Percentiles rank a stretch among this genome's conserved stretches.
phyloP scores from a whole-genome alignment of 53 echinoderm and acorn worm species.

The Echinarachnius parma region DNA sequence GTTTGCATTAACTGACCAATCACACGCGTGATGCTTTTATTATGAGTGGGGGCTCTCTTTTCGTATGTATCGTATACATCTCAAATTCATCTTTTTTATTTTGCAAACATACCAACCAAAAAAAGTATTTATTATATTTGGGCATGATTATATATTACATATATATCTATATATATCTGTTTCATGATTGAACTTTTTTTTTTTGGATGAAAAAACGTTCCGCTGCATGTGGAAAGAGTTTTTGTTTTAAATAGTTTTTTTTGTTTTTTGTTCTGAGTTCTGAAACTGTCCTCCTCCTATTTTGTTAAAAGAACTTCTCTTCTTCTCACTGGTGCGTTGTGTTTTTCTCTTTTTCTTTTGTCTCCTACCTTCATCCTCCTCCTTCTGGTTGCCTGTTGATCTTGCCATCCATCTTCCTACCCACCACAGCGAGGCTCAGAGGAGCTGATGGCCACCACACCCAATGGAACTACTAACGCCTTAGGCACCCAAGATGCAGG shows the following conservation, averaged over 20 bases:
- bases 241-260: too few relatives aligned
- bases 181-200: constrained; percentile 32
- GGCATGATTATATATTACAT: constrained; percentile 48
- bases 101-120: constrained; percentile 25
- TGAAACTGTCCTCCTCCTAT: constrained; percentile 33
- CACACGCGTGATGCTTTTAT: constrained; percentile 48
- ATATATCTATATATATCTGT: constrained; percentile 34
- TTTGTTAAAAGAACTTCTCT: constrained; percentile 35
- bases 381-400: constrained; percentile 45
- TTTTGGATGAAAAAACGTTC: constrained; percentile 16
- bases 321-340: constrained; percentile 53
- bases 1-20: constrained; percentile 50
- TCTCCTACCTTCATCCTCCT: constrained; percentile 46
- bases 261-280: constrained; percentile 27
- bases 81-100: constrained; percentile 17
- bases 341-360: constrained; percentile 50
- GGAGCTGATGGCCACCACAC: constrained; percentile 42
- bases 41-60: constrained; percentile 45
- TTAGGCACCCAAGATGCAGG: constrained; percentile 39
- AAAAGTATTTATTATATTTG: constrained; percentile 33
- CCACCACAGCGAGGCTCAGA: constrained; percentile 34
- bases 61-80: constrained; percentile 7
- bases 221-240: constrained; percentile 52
- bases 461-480: constrained; percentile 49
- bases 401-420: constrained; percentile 10